A percentile compares a stretch with the other conserved stretches of the same genome.
phyloP scores from a whole-genome alignment of 2,888 invertebrate genomes.

The Dasypolia templi region DNA sequence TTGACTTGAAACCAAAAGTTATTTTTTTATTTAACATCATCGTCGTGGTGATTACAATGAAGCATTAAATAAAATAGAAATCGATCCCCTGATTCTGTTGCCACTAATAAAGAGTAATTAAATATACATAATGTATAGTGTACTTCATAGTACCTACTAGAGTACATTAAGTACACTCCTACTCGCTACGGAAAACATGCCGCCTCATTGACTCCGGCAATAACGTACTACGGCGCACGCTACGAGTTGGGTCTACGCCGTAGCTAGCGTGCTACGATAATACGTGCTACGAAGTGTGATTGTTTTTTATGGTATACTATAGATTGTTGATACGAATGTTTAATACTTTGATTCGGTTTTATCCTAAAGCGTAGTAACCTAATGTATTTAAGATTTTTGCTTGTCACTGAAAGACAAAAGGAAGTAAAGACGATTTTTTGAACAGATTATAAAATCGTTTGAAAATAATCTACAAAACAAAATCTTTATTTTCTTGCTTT shows the following conservation, averaged over 20 bases:
- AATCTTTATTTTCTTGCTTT: no score
- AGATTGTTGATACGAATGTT: background rate
- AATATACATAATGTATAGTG: background rate
- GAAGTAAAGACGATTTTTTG: background rate
- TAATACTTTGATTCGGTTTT: background rate
- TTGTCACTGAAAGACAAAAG: background rate
- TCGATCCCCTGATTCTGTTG: background rate
- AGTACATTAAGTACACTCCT: background rate
- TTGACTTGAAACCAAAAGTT: slow-evolving; percentile 10
- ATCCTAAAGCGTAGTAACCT: background rate
- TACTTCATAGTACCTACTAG: background rate
- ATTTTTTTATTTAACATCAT: background rate
- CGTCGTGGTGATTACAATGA: background rate
- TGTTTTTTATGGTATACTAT: slow-evolving; percentile 1
- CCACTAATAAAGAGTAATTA: background rate
- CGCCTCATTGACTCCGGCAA: slow-evolving; percentile 23
- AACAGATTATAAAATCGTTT: background rate
- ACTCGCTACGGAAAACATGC: background rate
- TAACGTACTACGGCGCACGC: slow-evolving; percentile 28
- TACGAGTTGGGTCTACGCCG: slow-evolving; percentile 26
- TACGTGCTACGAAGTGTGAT: background rate
- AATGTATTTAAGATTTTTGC: no score
- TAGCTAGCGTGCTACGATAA: slow-evolving; percentile 20
- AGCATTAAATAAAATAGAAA: background rate
- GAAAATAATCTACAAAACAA: background rate